A percentile compares a stretch with the other conserved stretches of the same genome.
phyloP scores from a whole-genome alignment of 1,140 invertebrate species.

The Carcinoscorpius rotundicauda region DNA sequence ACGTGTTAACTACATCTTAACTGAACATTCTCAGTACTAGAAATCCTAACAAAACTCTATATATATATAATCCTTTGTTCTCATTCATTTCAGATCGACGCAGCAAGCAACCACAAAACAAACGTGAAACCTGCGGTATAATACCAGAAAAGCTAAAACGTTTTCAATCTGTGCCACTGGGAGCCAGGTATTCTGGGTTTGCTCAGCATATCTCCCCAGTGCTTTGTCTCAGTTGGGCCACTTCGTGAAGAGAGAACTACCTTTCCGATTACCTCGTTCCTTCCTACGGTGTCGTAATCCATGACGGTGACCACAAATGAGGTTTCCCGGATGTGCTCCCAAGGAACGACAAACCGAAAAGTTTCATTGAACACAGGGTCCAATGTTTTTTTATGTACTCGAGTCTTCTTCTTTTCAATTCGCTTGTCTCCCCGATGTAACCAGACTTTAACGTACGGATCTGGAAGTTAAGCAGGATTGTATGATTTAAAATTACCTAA shows the following conservation, averaged over 20 bases:
- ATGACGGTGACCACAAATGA: constrained; percentile 85
- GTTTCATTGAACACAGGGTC: constrained; percentile 89
- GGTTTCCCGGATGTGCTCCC: constrained; percentile 87
- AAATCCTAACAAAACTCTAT: no score
- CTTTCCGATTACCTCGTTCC: constrained; percentile 81
- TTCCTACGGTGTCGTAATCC: constrained; percentile 87
- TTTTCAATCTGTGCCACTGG: constrained; percentile 61
- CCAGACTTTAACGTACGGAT: constrained; percentile 95
- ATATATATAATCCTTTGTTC: no score
- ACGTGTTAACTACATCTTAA: no score
- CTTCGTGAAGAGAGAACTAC: constrained; percentile 77
- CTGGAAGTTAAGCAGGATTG: constrained; percentile 37
- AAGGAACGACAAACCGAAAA: constrained; percentile 83
- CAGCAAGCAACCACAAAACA: no score
- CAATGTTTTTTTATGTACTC: constrained; percentile 82
- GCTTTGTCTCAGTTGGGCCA: constrained; percentile 80
- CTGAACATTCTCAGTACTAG: no score
- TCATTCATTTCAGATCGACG: no score
- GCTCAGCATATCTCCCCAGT: constrained; percentile 93
- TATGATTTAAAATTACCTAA: no score
- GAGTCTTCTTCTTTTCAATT: constrained; percentile 88
- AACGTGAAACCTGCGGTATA: no score
- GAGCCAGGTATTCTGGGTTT: constrained; percentile 85
- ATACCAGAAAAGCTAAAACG: constrained; percentile 8
- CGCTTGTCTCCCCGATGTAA: constrained; percentile 86